Conservation (phyloP, 2,113 vertebrate species). For the Tetrax tetrax region DNA sequence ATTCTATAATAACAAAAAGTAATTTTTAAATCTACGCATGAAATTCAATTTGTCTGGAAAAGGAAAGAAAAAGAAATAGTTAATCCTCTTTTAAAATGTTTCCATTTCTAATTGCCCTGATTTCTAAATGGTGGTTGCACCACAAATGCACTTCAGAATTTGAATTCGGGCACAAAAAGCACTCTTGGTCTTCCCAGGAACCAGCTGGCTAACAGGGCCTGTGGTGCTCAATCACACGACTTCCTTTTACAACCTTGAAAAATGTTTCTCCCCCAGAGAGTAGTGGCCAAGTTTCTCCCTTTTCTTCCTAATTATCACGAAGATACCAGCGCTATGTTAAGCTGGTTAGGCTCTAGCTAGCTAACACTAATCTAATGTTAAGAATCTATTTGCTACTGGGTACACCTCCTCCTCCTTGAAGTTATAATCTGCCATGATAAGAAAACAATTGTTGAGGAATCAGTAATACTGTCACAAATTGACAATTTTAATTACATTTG, state of each 20-base stretch:
- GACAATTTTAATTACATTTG: neutral
- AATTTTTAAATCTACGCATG: neutral
- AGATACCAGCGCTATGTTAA: neutral
- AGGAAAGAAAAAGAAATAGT: neutral
- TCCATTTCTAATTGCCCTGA: neutral
- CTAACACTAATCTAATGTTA: neutral
- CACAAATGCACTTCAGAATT: neutral
- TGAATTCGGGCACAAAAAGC: neutral
- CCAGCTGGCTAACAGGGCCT: neutral
- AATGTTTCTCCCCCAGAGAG: neutral
- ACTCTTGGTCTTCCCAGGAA: neutral
- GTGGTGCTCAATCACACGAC: neutral
- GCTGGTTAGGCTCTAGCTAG: no score
- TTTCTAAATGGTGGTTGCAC: neutral
- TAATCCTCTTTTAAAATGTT: neutral
- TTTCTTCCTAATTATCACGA: neutral
- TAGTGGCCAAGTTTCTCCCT: neutral
- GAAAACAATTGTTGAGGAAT: neutral
- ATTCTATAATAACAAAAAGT: neutral
- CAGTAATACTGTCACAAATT: neutral
- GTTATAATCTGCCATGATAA: neutral
- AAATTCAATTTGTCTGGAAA: slow-evolving; percentile 1
- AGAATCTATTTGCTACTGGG: neutral
- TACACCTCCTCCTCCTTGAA: neutral
- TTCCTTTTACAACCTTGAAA: neutral